Percentiles rank a stretch among this genome's conserved stretches.
Evolutionary conservation across 1,140 invertebrate species (phyloP).

Genomic region (Drosophila tani): DNA sequence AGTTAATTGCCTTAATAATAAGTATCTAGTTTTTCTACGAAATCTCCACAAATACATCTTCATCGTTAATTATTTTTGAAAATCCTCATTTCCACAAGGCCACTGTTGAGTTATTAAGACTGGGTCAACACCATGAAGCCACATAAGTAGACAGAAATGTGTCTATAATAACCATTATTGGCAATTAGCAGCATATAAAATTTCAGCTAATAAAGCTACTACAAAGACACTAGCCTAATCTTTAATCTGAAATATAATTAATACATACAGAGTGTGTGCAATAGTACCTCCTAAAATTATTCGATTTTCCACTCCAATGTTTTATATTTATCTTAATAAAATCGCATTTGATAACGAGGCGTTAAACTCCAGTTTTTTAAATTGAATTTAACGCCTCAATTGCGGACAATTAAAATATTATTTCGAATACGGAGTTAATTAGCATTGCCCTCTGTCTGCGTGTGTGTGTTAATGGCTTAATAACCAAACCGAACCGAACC

Average conservation of each 20-base stretch:
- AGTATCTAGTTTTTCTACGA: background rate
- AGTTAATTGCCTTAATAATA: background rate
- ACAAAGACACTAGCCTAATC: background rate
- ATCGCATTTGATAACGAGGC: constrained; percentile 14
- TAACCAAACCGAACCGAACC: constrained; percentile 9
- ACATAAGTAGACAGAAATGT: constrained; percentile 5
- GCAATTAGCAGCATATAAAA: background rate
- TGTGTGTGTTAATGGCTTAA: constrained; percentile 42
- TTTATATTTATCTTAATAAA: background rate
- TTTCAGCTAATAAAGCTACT: background rate
- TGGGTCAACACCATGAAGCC: constrained; percentile 10
- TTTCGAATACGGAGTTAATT: constrained; percentile 40
- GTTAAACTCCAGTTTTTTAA: constrained; percentile 1
- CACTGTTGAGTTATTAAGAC: constrained; percentile 5
- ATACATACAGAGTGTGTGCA: background rate
- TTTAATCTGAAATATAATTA: background rate
- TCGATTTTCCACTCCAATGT: background rate
- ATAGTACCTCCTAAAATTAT: too few relatives aligned
- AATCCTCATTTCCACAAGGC: constrained; percentile 2
- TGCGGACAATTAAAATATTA: constrained; percentile 47
- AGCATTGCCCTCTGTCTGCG: constrained; percentile 30
- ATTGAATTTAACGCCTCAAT: constrained; percentile 46
- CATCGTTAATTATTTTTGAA: constrained; percentile 4
- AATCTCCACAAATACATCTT: background rate
- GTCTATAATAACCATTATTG: constrained; percentile 4